Evolutionary conservation across 2,888 invertebrate species (phyloP).

Genomic region (Phoronis australis): DNA sequence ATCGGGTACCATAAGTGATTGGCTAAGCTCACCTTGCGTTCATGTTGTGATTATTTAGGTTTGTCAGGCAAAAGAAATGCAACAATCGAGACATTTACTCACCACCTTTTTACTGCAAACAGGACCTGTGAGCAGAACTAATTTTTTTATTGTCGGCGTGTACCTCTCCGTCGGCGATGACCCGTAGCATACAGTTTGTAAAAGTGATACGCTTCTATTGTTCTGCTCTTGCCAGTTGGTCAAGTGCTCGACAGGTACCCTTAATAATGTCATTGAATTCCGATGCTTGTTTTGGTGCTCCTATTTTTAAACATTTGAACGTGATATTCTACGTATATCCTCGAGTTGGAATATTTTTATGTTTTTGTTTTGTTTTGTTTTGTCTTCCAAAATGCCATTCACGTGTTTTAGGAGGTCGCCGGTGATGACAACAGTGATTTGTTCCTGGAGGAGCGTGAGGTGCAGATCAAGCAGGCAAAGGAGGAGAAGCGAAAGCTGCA

Average conservation of each 20-base stretch:
- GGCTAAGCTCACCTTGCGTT: no score
- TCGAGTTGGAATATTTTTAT: background rate
- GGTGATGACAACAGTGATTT: conserved; percentile 97
- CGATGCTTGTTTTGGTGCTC: background rate
- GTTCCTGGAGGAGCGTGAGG: conserved; percentile 93
- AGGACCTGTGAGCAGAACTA: no score
- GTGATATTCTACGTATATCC: background rate
- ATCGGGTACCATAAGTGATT: no score
- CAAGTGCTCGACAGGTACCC: background rate
- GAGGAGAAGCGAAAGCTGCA: conserved; percentile 89
- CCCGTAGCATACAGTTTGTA: no score
- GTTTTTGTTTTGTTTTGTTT: conserved; percentile 8
- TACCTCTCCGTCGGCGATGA: no score
- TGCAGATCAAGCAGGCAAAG: conserved; percentile 81
- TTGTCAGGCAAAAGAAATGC: no score
- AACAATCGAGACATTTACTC: no score
- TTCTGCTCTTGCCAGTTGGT: background rate
- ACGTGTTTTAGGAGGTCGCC: conserved; percentile 85
- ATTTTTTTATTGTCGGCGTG: no score
- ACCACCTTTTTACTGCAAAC: no score
- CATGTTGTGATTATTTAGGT: no score
- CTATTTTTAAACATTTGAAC: background rate
- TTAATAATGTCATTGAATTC: background rate
- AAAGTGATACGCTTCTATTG: no score
- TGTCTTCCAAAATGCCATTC: no score